phyloP scores from a whole-genome alignment of 2,113 vertebrate species.

The Thalassarche chlororhynchos region DNA sequence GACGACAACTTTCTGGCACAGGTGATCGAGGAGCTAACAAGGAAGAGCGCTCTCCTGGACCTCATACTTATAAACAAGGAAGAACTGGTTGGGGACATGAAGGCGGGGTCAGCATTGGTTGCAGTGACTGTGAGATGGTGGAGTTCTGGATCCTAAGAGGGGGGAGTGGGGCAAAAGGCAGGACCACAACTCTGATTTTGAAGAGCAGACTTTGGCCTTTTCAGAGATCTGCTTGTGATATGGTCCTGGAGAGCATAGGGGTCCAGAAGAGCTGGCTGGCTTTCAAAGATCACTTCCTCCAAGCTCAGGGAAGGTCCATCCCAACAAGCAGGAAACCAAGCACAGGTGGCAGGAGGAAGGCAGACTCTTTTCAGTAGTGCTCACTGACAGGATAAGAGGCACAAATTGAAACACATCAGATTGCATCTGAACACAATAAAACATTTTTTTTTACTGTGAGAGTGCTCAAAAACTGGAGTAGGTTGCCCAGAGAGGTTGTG shows the following conservation, averaged over 20 bases:
- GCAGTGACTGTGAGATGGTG: not conserved
- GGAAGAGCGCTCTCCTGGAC: not conserved
- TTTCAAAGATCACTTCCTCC: not conserved
- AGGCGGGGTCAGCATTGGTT: not conserved
- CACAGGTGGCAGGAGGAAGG: not conserved
- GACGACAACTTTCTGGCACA: not conserved
- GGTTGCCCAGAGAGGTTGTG: not conserved
- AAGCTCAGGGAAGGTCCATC: not conserved
- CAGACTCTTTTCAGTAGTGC: not conserved
- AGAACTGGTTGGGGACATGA: not conserved
- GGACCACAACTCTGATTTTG: not conserved
- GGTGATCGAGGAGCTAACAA: not conserved
- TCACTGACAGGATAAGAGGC: not conserved
- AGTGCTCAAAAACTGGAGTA: not conserved
- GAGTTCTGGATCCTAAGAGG: not conserved
- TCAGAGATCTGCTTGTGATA: not conserved
- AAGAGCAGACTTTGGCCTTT: not conserved
- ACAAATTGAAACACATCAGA: not conserved
- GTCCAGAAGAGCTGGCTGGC: not conserved
- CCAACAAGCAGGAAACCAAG: not conserved
- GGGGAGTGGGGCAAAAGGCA: not conserved
- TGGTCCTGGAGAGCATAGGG: not conserved
- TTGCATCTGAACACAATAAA: not conserved
- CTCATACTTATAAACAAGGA: not conserved
- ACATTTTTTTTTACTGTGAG: not conserved